Base-by-base conservation (phyloP, 2,797 vertebrate species). In the Poecilia velifera region DNA sequence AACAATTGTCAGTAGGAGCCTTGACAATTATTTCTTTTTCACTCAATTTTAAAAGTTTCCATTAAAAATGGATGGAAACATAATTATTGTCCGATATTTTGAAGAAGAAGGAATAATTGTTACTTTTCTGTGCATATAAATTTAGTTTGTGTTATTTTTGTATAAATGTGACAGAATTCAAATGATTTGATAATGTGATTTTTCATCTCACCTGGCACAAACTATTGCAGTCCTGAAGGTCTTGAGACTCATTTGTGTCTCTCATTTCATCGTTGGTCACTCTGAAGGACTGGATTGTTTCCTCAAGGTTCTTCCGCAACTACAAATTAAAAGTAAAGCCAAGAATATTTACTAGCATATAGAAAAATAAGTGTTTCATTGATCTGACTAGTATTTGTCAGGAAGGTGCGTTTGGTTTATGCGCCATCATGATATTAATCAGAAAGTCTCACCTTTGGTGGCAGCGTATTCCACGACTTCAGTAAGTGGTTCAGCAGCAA, bases 211-310 rank as follows among this genome's bases (percentile, higher is more conserved):
- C 98, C 96, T 96, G 96, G 86, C 98, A 99, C 78, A 97, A 92
- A 0, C 77, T 0, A 0, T 96, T 95, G 51, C 98, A 99, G 46
- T 95, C 88, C 0, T 91, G 80, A 1, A 97, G 88, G 0, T 97
- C 96, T 70, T 88, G 88, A 62, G 88, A 90, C 82, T 96, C 95
- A 0, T 84, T 81, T 0, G 81, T 77, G 72, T 87, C 90, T 76
- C 70, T 94, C 88, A 99, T 96, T 88, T 99, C 97, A n/a, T 98
- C 97, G 0, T 98, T 99, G 1, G 97, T 97, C 51, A 98, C 96
- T 86, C 87, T 94, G 93, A 99, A 98, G 0, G 97, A 98, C 89
- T 96, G 96, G 81, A 98, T 94, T 0, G 97, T 98, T 89, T 99
- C 98, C 91, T 96, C 96, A 68, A 99, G 95, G 8, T 96, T 96